These are phyloP conservation scores for Rhinoderma darwinii DNA, from an alignment of 2,113 vertebrate genomes.

Conservation along the genomic window DNA sequence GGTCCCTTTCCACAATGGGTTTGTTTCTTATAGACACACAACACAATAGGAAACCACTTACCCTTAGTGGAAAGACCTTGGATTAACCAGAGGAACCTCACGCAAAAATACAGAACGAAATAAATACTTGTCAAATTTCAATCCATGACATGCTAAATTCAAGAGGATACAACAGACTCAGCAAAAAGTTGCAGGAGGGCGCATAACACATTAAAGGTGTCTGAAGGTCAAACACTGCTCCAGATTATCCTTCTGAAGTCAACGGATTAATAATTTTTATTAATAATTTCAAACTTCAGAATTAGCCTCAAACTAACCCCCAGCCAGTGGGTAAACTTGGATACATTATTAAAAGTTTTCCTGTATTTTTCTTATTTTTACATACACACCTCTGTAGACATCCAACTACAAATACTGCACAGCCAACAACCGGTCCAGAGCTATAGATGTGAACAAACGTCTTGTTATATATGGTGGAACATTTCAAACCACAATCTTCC, in stretches of 20 bases:
- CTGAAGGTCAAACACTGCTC: background rate
- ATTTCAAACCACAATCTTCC: conserved; percentile 6
- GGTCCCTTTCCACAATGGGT: too few species aligned
- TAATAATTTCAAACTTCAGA: background rate
- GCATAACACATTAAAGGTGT: background rate
- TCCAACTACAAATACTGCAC: background rate
- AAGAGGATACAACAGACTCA: background rate
- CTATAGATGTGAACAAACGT: background rate
- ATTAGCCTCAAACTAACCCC: background rate
- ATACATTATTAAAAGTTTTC: background rate
- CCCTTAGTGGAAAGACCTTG: too few species aligned
- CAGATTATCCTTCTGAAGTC: background rate
- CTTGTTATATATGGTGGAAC: conserved; percentile 22
- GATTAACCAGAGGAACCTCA: too few species aligned
- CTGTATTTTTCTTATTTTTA: background rate
- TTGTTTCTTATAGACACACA: too few species aligned
- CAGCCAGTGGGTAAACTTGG: background rate
- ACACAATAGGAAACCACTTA: too few species aligned
- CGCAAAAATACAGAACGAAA: background rate
- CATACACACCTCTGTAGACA: background rate
- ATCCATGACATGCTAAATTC: too few species aligned
- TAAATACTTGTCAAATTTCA: background rate
- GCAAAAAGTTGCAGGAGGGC: background rate
- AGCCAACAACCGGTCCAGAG: background rate
- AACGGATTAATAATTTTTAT: background rate